Evolutionary conservation across 2,113 vertebrate species (phyloP).

Genomic region (Condylura cristata): DNA sequence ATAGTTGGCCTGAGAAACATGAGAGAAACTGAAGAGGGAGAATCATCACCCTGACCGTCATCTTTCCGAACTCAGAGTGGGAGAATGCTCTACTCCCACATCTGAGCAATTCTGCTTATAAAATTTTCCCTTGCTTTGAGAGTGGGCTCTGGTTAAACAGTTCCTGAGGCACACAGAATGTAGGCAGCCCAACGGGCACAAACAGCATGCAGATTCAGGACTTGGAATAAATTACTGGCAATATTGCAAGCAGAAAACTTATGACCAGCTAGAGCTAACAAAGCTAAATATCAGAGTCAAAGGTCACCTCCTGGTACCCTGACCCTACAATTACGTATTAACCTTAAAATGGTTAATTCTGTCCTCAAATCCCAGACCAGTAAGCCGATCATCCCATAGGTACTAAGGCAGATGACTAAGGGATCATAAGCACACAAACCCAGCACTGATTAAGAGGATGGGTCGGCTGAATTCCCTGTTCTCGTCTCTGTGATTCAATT

Average conservation of each 20-base stretch:
- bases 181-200: background rate
- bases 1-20: background rate
- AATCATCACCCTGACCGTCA: background rate
- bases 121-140: background rate
- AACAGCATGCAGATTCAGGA: slow-evolving; percentile 20
- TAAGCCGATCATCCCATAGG: background rate
- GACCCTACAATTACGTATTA: slow-evolving; percentile 1
- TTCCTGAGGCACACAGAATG: background rate
- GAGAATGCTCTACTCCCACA: rapidly evolving
- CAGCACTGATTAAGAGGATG: rapidly evolving
- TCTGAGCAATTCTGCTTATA: background rate
- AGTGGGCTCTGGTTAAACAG: background rate
- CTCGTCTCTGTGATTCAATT: background rate
- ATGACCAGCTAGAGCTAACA: slow-evolving; percentile 2
- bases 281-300: slow-evolving; percentile 49
- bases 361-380: slow-evolving; percentile 22
- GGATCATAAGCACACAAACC: background rate
- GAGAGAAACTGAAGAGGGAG: slow-evolving; percentile 41
- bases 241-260: slow-evolving; percentile 62
- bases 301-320: background rate
- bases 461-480: background rate
- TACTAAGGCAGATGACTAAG: background rate
- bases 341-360: slow-evolving; percentile 56
- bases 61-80: slow-evolving; percentile 25
- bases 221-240: slow-evolving; percentile 38